Base-by-base conservation (phyloP, 2,888 invertebrate species). In the Oscheius onirici region DNA sequence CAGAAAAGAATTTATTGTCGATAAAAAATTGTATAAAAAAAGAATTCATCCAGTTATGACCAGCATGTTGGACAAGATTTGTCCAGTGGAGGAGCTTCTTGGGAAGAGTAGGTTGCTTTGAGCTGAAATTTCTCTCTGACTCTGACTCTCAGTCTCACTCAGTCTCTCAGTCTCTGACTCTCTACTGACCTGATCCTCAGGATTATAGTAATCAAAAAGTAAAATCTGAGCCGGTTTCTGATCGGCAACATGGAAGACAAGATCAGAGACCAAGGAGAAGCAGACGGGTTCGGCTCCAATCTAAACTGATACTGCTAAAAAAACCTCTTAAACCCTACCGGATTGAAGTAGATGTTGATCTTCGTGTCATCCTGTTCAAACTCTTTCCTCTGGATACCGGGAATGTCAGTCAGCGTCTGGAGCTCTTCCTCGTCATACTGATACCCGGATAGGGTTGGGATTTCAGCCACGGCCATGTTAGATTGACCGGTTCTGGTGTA, bases 151-250 rank as follows among this genome's bases (percentile, higher is more conserved):
- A 41, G 24, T 76, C 17, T 46, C 22, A 3, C 24, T 17, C n/a
- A n/a, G 10, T 8, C 17, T 43, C 17, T 40, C 34, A 17, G 10
- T 41, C 34, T 40, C 11, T 71, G 15, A 11, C 22, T 15, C 24
- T 17, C 34, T 22, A 3, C 24, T 17, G 5, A 86, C 85, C 79
- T 86, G 84, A 66, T 84, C 79, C 51, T 80, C 84, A 75, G 93
- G 93, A 88, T 96, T 95, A 84, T 95, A 96, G 83, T 96, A 94
- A 88, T 97, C 96, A 81, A 92, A 93, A 51, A 96, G 91, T 51
- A 92, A 91, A 76, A 95, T 93, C 81, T 93, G 92, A 26, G 93
- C 94, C 10, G 95, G 93, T 73, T 93, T 93, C 84, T 95, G 94
- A 65, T 93, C 91, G 3, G 94, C 93, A 13, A 94, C 93, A 86